phyloP scores from a whole-genome alignment of 2,888 invertebrate species.

The Hirtodrosophila alboralis region DNA sequence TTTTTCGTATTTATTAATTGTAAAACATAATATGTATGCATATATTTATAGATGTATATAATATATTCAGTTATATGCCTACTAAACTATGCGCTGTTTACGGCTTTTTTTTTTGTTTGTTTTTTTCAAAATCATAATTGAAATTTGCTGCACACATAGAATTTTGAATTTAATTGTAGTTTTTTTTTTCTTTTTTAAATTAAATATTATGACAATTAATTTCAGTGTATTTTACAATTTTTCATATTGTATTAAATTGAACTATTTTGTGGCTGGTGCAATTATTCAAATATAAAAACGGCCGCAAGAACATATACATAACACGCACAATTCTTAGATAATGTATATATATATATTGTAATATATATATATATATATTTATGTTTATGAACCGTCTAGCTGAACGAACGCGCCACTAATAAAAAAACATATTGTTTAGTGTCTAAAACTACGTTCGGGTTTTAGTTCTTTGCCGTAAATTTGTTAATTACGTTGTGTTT shows the following conservation, averaged over 20 bases:
- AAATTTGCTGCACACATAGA: conserved; percentile 54
- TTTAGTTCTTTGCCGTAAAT: conserved; percentile 53
- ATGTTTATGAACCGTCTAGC: conserved; percentile 23
- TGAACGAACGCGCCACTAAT: conserved; percentile 47
- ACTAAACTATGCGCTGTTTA: conserved; percentile 65
- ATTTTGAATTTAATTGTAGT: conserved; percentile 35
- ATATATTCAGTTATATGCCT: conserved; percentile 67
- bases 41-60: conserved; percentile 56
- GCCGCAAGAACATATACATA: conserved; percentile 27
- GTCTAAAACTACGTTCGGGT: conserved; percentile 42
- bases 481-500: conserved; percentile 69
- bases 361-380: too few relatives aligned
- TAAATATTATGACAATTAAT: conserved; percentile 31
- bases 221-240: conserved; percentile 42
- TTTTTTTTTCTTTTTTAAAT: conserved; percentile 2
- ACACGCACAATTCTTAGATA: conserved; percentile 19
- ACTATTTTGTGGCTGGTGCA: conserved; percentile 49
- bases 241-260: conserved; percentile 47
- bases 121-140: conserved; percentile 39
- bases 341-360: too few relatives aligned
- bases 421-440: conserved; percentile 43
- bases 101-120: conserved; percentile 17
- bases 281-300: conserved; percentile 32
- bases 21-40: conserved; percentile 74
- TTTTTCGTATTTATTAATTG: conserved; percentile 52